Evolutionary conservation across 2,797 vertebrate species (phyloP).

Genomic region (Carapus acus): DNA sequence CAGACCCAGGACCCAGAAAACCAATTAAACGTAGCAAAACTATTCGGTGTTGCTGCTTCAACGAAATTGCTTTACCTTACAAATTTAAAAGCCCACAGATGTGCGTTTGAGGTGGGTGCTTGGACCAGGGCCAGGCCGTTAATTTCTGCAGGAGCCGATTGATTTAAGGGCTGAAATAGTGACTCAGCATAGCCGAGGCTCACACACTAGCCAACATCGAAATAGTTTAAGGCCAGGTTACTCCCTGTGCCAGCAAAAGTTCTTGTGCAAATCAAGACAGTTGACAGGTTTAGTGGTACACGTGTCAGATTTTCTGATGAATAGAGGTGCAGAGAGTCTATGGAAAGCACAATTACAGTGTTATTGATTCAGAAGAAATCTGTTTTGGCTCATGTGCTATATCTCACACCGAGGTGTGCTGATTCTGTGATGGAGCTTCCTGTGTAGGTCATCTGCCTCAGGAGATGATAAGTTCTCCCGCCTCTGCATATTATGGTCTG

Average conservation of each 20-base stretch:
- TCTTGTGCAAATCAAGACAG: slow-evolving; percentile 51
- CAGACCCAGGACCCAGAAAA: slow-evolving; percentile 19
- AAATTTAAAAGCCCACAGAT: slow-evolving; percentile 28
- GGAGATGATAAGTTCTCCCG: slow-evolving; percentile 31
- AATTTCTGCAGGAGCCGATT: slow-evolving; percentile 59
- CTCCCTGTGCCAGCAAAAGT: slow-evolving; percentile 54
- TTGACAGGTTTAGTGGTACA: slow-evolving; percentile 58
- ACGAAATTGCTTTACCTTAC: slow-evolving; percentile 30
- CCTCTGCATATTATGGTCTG: slow-evolving; percentile 37
- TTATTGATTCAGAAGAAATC: slow-evolving; percentile 65
- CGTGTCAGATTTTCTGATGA: slow-evolving; percentile 60
- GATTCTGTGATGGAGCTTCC: slow-evolving; percentile 33
- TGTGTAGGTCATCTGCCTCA: slow-evolving; percentile 30
- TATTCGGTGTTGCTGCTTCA: slow-evolving; percentile 26
- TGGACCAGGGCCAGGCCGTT: slow-evolving; percentile 44
- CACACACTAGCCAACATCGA: slow-evolving; percentile 50
- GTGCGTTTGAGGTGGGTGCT: slow-evolving; percentile 14
- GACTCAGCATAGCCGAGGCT: slow-evolving; percentile 54
- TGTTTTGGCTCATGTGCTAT: slow-evolving; percentile 42
- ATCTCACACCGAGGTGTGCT: slow-evolving; percentile 31
- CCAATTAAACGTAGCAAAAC: slow-evolving; percentile 13
- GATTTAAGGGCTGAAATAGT: slow-evolving; percentile 59
- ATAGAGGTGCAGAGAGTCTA: slow-evolving; percentile 51
- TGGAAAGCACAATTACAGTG: slow-evolving; percentile 52
- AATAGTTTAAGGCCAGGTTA: slow-evolving; percentile 41